A percentile compares a stretch with the other conserved stretches of the same genome.
Evolutionary conservation across 1,140 invertebrate species (phyloP).

Genomic region (Phymastichus coffea): DNA sequence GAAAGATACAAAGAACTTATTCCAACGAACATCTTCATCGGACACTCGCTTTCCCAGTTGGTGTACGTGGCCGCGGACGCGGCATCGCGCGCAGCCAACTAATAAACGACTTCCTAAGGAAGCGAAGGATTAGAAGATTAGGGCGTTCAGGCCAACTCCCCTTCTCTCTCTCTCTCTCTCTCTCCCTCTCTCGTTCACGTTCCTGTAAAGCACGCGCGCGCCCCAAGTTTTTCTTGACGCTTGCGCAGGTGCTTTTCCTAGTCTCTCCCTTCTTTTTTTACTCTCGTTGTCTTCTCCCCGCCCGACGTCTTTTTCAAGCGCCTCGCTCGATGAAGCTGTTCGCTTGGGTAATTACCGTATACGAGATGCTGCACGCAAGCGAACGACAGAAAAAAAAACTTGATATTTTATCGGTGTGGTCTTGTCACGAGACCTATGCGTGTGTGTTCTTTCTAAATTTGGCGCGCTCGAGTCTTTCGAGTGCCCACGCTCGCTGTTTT

Average conservation of each 20-base stretch:
- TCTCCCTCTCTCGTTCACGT: too few relatives aligned
- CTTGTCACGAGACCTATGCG: too few relatives aligned
- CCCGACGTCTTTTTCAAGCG: constrained; percentile 19
- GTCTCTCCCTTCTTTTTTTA: constrained; percentile 13
- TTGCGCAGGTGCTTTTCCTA: constrained; percentile 37
- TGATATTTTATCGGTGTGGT: too few relatives aligned
- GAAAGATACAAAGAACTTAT: too few relatives aligned
- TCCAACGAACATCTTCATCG: too few relatives aligned
- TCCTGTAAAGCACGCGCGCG: constrained; percentile 2
- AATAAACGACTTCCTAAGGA: constrained; percentile 59
- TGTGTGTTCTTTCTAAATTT: too few relatives aligned
- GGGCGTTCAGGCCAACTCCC: constrained; percentile 24
- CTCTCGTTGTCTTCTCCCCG: constrained; percentile 26
- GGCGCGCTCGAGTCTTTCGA: too few relatives aligned
- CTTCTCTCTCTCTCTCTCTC: too few relatives aligned
- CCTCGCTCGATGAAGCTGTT: constrained; percentile 24
- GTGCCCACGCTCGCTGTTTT: too few relatives aligned
- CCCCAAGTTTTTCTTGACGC: constrained; percentile 33
- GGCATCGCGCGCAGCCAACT: constrained; percentile 36
- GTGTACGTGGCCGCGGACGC: background rate
- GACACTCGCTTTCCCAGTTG: too few relatives aligned
- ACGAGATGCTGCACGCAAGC: background rate
- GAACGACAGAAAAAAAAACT: background rate
- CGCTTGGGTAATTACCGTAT: constrained; percentile 35
- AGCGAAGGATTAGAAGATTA: constrained; percentile 56